Percentiles rank a stretch among this genome's conserved stretches.
Evolutionary conservation across 2,113 vertebrate genomes (phyloP).

Genomic region (Thamnaconus septentrionalis): DNA sequence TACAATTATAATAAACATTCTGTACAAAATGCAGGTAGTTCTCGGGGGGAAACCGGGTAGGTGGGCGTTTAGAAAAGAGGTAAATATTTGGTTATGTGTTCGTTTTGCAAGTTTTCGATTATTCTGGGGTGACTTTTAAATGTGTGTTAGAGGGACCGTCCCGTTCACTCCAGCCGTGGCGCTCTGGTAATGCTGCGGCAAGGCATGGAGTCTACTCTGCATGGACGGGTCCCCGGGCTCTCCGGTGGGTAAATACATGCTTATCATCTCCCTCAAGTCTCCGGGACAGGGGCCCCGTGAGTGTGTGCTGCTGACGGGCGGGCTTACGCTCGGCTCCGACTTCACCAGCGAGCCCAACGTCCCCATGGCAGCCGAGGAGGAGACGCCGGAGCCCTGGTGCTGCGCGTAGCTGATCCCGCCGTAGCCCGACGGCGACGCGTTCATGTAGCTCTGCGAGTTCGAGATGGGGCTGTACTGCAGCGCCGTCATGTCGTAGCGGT

Average conservation of each 20-base stretch:
- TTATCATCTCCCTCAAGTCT: slow-evolving; percentile 99
- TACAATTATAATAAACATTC: slow-evolving; percentile 86
- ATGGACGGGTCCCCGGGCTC: slow-evolving; percentile 90
- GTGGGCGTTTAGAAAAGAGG: slow-evolving; percentile 80
- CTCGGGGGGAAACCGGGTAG: slow-evolving; percentile 66
- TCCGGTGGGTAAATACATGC: slow-evolving; percentile 97
- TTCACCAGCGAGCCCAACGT: slow-evolving; percentile 93
- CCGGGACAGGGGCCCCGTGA: slow-evolving; percentile 93
- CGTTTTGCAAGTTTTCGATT: slow-evolving; percentile 72
- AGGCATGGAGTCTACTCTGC: slow-evolving; percentile 91
- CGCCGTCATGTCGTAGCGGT: slow-evolving; percentile 93
- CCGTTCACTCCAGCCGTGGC: slow-evolving; percentile 91
- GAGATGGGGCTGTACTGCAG: slow-evolving; percentile 96
- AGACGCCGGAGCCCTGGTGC: slow-evolving; percentile 85
- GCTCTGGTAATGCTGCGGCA: slow-evolving; percentile 96
- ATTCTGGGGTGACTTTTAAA: slow-evolving; percentile 76
- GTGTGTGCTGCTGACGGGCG: slow-evolving; percentile 89
- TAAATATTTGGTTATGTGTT: slow-evolving; percentile 84
- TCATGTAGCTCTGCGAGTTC: slow-evolving; percentile 97
- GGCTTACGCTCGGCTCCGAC: slow-evolving; percentile 94
- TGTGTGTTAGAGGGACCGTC: slow-evolving; percentile 96
- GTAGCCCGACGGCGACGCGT: slow-evolving; percentile 92
- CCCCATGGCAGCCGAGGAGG: slow-evolving; percentile 89
- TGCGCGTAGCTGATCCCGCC: slow-evolving; percentile 88
- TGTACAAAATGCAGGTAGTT: slow-evolving; percentile 85